phyloP scores from a whole-genome alignment of 1,140 invertebrate species.

The Arctopsyche grandis region DNA sequence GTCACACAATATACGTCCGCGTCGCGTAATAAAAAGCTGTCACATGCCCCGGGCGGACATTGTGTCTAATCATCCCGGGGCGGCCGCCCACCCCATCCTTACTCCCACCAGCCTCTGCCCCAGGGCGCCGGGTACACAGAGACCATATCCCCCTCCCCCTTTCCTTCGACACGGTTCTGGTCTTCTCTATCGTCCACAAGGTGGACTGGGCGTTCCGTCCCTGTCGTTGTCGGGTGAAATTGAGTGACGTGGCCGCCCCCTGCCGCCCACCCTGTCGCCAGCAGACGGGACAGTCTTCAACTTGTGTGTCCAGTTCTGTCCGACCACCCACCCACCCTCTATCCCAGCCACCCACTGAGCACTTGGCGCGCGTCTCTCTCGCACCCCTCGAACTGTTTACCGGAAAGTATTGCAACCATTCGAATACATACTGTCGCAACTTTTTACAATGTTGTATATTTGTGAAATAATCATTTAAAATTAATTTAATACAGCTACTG shows the following conservation, averaged over 20 bases:
- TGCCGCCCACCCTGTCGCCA: constrained; percentile 42
- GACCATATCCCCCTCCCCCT: background rate
- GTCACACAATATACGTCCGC: constrained; percentile 54
- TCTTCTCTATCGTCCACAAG: too few relatives aligned
- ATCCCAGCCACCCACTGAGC: background rate
- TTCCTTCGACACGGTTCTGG: background rate
- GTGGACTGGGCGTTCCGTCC: constrained; percentile 17
- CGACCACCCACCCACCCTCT: constrained; percentile 13
- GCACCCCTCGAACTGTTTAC: constrained; percentile 13
- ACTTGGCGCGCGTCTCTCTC: background rate
- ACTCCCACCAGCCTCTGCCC: background rate
- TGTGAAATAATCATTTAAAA: too few relatives aligned
- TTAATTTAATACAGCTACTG: too few relatives aligned
- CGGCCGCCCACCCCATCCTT: constrained; percentile 9
- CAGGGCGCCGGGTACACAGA: background rate
- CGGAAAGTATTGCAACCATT: constrained; percentile 38
- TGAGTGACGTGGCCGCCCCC: constrained; percentile 49
- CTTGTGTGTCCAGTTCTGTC: constrained; percentile 53
- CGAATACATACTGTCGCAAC: constrained; percentile 15
- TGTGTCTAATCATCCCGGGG: constrained; percentile 54
- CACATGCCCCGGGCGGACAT: constrained; percentile 52
- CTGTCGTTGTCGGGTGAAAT: constrained; percentile 53
- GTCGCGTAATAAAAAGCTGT: constrained; percentile 52
- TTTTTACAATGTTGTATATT: constrained; percentile 6
- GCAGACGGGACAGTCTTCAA: constrained; percentile 55